phyloP scores from a whole-genome alignment of 2,797 vertebrate species.

The Delichon dasypus region DNA sequence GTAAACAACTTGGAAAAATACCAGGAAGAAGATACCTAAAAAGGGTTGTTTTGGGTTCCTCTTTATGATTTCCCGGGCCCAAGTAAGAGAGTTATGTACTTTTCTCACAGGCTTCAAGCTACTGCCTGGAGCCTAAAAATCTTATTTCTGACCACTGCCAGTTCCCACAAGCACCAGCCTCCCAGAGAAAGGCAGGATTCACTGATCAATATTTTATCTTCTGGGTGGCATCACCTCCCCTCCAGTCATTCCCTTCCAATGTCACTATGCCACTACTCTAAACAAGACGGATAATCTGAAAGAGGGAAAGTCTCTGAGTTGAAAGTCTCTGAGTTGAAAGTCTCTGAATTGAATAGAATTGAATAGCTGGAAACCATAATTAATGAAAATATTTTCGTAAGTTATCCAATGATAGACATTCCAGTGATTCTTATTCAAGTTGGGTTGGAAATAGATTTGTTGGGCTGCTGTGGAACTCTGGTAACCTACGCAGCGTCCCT shows the following conservation, averaged over 20 bases:
- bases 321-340: no score
- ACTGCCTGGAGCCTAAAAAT: no score
- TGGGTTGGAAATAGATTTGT: background rate
- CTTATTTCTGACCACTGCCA: no score
- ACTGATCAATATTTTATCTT: background rate
- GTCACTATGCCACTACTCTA: background rate
- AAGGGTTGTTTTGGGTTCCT: no score
- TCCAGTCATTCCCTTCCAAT: background rate
- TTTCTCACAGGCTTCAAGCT: no score
- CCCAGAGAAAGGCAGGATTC: background rate
- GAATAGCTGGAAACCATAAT: background rate
- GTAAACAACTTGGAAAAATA: no score
- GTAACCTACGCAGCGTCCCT: accelerated
- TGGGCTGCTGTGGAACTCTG: background rate
- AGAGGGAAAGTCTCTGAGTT: background rate
- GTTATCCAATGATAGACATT: accelerated
- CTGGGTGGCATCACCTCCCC: background rate
- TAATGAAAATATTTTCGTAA: background rate
- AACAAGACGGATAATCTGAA: background rate
- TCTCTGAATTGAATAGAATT: background rate
- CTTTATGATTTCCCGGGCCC: no score
- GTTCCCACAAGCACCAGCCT: background rate
- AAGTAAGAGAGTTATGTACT: no score
- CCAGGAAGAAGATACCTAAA: no score
- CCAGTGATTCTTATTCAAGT: background rate